phyloP scores from a whole-genome alignment of 2,888 invertebrate species.

The Eremobia ochroleuca region DNA sequence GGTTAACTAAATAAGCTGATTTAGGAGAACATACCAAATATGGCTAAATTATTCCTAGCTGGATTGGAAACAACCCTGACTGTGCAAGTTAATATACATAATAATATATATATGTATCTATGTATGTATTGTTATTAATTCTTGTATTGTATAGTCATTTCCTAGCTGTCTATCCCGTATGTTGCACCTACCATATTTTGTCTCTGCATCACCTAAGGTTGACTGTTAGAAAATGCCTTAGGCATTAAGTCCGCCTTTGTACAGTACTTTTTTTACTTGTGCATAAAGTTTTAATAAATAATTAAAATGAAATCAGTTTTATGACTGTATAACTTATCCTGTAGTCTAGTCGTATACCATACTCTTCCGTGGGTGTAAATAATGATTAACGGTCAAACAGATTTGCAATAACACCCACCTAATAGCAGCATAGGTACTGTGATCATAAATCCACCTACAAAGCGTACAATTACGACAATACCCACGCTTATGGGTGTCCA shows the following conservation, averaged over 20 bases:
- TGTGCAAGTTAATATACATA: no score
- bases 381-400: neutral
- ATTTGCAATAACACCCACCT: conserved; percentile 17
- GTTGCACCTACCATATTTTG: no score
- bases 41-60: neutral
- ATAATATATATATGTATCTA: no score
- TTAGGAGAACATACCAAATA: neutral
- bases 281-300: no score
- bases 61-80: neutral
- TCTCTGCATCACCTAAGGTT: no score
- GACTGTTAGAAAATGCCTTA: no score
- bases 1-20: neutral
- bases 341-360: no score
- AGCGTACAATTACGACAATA: conserved; percentile 5
- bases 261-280: no score
- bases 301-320: neutral
- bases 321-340: neutral
- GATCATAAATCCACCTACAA: conserved; percentile 8
- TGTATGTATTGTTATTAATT: no score
- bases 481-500: conserved; percentile 5
- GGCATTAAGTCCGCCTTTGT: no score
- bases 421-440: neutral
- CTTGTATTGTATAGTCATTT: no score
- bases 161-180: no score
- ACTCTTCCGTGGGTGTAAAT: neutral